Base-by-base conservation (phyloP, 2,113 vertebrate species). In the Anarrhichthys ocellatus region DNA sequence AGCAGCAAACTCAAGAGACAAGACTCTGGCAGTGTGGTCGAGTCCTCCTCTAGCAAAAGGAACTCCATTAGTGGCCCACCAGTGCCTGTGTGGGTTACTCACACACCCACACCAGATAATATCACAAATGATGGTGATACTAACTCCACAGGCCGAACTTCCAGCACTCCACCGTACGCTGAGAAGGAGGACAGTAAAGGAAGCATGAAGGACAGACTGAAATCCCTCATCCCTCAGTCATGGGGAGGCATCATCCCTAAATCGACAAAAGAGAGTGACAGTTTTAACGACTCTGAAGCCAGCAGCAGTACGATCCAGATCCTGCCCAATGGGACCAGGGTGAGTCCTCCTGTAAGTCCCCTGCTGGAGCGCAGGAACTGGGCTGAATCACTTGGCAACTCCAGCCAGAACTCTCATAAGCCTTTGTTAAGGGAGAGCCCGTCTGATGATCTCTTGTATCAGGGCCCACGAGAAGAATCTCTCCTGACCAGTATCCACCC, bases 321-420 rank as follows among this genome's bases (percentile, higher is more conserved):
- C 42, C 70, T 91, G 15, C 92, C 91, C 1, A 92, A 94, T 32
- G 93, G 89, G 11, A 92, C 88, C 36, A 85, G 83, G 36, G 81
- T 87, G 68, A 94, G 94, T 32, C 94, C 94, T 0, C 95, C 94
- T 0, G 91, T 93, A 1, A 94, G 92, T 66, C 95, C 95, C 0
- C 77, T 93, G 20, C 18, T 69, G 5, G 91, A 84, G 44, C 85
- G 83, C 24, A 90, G 78, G 48, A 73, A 74, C 32, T 84, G 76
- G 78, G 40, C 32, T 15, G 88, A 66, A 8, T 86, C 84, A 3
- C 42, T 56, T 9, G 73, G 82, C 9, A 61, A 38, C 36, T 89
- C 83, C n/a, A 88, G 80, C 38, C 61, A 69, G 3, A 85, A 32
- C 72, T 93, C 88, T 61, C 80, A 74, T 1, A 92, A 81, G 52